A percentile compares a stretch with the other conserved stretches of the same genome.
phyloP scores from a whole-genome alignment of 2,113 vertebrate genomes.

The Mugil cephalus region DNA sequence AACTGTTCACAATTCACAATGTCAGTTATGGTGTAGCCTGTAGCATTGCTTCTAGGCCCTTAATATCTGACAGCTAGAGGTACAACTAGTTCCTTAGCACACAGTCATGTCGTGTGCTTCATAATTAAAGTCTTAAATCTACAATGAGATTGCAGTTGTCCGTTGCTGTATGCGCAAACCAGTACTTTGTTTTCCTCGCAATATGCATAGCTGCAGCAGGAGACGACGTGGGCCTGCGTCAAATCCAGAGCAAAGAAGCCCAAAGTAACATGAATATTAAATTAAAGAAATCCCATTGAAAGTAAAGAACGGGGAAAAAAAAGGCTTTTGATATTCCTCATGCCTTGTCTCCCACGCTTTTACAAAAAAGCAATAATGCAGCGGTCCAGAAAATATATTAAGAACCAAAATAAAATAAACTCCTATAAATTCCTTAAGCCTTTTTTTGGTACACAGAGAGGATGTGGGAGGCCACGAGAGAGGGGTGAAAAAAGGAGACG shows the following conservation, averaged over 20 bases:
- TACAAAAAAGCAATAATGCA: constrained; percentile 55
- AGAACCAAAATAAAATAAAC: constrained; percentile 61
- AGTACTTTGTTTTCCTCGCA: no score
- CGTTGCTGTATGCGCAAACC: no score
- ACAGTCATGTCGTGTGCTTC: no score
- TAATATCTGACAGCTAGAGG: no score
- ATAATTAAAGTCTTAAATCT: no score
- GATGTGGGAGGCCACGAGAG: constrained; percentile 47
- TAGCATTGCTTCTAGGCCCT: no score
- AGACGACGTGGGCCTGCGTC: neutral
- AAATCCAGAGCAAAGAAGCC: constrained; percentile 7
- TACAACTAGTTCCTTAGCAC: no score
- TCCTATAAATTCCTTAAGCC: constrained; percentile 48
- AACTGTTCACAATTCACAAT: no score
- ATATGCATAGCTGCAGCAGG: neutral
- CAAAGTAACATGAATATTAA: constrained; percentile 24
- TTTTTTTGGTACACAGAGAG: constrained; percentile 48
- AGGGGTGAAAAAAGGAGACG: constrained; percentile 10
- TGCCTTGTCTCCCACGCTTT: constrained; percentile 37
- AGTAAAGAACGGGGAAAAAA: no score
- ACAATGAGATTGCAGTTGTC: no score
- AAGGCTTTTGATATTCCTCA: constrained; percentile 13
- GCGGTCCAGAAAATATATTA: constrained; percentile 47
- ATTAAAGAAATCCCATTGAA: constrained; percentile 6
- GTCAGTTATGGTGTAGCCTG: no score